These are phyloP conservation scores for Hofmannophila pseudospretella DNA, from an alignment of 2,888 invertebrate genomes.

Conservation along the genomic window DNA sequence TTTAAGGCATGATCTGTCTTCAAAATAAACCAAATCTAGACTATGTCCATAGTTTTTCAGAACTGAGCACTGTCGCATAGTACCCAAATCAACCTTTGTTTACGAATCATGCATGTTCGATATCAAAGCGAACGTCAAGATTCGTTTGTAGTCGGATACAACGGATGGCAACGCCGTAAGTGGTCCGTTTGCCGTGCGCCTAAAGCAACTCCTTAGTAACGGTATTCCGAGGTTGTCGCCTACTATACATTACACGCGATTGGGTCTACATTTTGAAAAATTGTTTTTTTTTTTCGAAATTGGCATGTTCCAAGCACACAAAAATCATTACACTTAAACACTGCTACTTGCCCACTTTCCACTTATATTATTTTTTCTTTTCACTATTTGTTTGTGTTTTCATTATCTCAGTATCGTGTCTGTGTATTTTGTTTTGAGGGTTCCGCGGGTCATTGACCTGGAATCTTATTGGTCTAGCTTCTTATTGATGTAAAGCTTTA, in stretches of 20 bases:
- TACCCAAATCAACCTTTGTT: too few relatives aligned
- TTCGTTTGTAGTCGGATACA: too few relatives aligned
- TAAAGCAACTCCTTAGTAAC: too few relatives aligned
- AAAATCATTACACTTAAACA: conserved; percentile 26
- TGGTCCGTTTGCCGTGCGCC: too few relatives aligned
- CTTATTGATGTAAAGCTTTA: conserved; percentile 14
- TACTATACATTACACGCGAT: conserved; percentile 57
- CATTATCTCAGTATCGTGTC: conserved; percentile 24
- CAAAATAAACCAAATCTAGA: too few relatives aligned
- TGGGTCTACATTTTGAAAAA: conserved; percentile 56
- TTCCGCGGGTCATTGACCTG: background rate
- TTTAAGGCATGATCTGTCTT: too few relatives aligned
- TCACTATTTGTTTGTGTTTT: conserved; percentile 20
- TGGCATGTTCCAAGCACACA: conserved; percentile 45
- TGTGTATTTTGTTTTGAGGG: conserved; percentile 19
- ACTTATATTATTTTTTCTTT: conserved; percentile 9
- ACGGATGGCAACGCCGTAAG: too few relatives aligned
- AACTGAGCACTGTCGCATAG: too few relatives aligned
- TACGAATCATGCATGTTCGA: too few relatives aligned
- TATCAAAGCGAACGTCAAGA: too few relatives aligned
- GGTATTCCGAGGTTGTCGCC: too few relatives aligned
- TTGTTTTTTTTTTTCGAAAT: conserved; percentile 25
- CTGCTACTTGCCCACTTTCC: conserved; percentile 27
- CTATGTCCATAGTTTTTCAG: too few relatives aligned
- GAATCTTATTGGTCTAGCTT: background rate